Conservation (phyloP, 2,113 vertebrate genomes). For the Glareola pratincola region DNA sequence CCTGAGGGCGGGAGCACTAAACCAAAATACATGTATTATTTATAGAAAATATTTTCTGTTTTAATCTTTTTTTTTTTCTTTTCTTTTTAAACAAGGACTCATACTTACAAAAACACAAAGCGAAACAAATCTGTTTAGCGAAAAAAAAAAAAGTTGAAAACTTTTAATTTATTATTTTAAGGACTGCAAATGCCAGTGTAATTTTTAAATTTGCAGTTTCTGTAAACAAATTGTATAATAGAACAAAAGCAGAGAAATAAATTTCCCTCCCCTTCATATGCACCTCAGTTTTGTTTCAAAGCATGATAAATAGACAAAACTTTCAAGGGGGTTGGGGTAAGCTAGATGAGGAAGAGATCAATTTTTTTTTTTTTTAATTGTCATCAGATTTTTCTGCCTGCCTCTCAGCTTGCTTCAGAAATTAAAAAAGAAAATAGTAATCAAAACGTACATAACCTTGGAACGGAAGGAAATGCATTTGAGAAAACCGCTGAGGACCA, state of each 20-base stretch:
- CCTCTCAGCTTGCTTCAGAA: slow-evolving; percentile 85
- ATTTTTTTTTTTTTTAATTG: not conserved
- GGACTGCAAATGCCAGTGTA: slow-evolving; percentile 93
- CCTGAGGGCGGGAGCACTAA: slow-evolving; percentile 86
- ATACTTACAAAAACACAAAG: slow-evolving; percentile 73
- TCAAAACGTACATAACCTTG: slow-evolving; percentile 76
- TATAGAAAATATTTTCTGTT: slow-evolving; percentile 99
- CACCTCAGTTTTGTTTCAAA: slow-evolving; percentile 78
- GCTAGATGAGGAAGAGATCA: slow-evolving; percentile 64
- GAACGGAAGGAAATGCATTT: slow-evolving; percentile 74
- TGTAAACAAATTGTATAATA: slow-evolving; percentile 86
- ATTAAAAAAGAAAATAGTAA: slow-evolving; percentile 71
- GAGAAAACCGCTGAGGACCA: slow-evolving; percentile 68
- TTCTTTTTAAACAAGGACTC: slow-evolving; percentile 95
- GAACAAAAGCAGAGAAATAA: slow-evolving; percentile 82
- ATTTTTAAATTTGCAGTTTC: slow-evolving; percentile 98
- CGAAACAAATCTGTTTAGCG: slow-evolving; percentile 71
- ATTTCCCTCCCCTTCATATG: slow-evolving; percentile 77
- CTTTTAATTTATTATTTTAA: slow-evolving; percentile 99
- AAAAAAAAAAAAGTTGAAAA: slow-evolving; percentile 82
- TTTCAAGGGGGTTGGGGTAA: slow-evolving; percentile 74
- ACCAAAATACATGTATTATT: slow-evolving; percentile 92
- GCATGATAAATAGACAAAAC: slow-evolving; percentile 78
- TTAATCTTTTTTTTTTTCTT: slow-evolving; percentile 86
- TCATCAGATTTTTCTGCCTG: slow-evolving; percentile 79